A percentile compares a stretch with the other conserved stretches of the same genome.
These are phyloP conservation scores for Platycnemis pennipes DNA, from an alignment of 2,888 invertebrate species.

Conservation along the genomic window DNA sequence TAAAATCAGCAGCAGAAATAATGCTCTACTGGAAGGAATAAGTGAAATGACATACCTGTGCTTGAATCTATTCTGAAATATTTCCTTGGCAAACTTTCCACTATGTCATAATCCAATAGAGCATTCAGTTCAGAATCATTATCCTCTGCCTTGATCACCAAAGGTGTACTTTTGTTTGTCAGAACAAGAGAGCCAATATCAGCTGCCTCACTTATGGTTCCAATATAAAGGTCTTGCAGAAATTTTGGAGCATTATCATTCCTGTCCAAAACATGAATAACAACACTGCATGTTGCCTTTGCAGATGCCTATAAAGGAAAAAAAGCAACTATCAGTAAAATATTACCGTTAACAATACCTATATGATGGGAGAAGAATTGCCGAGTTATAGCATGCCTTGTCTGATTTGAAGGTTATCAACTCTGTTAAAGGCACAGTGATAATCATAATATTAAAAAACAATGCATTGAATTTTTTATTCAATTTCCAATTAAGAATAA, in stretches of 20 bases:
- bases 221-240: slow-evolving; percentile 84
- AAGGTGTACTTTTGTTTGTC: slow-evolving; percentile 85
- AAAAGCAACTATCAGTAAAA: neutral
- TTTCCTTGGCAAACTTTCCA: slow-evolving; percentile 88
- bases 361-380: too few relatives aligned
- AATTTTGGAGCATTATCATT: slow-evolving; percentile 93
- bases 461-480: too few relatives aligned
- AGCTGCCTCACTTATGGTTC: slow-evolving; percentile 89
- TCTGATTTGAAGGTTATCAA: too few relatives aligned
- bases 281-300: slow-evolving; percentile 85
- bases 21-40: too few relatives aligned
- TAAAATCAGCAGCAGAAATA: too few relatives aligned
- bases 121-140: slow-evolving; percentile 93
- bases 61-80: slow-evolving; percentile 93
- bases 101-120: slow-evolving; percentile 90
- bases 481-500: too few relatives aligned
- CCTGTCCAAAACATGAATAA: slow-evolving; percentile 92
- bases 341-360: too few relatives aligned
- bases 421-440: too few relatives aligned
- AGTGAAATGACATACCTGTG: slow-evolving; percentile 80
- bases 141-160: slow-evolving; percentile 92
- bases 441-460: too few relatives aligned
- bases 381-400: too few relatives aligned
- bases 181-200: slow-evolving; percentile 87
- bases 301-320: slow-evolving; percentile 82